phyloP scores from a whole-genome alignment of 64 coral and sea anemone species.

The Pocillopora verrucosa region DNA sequence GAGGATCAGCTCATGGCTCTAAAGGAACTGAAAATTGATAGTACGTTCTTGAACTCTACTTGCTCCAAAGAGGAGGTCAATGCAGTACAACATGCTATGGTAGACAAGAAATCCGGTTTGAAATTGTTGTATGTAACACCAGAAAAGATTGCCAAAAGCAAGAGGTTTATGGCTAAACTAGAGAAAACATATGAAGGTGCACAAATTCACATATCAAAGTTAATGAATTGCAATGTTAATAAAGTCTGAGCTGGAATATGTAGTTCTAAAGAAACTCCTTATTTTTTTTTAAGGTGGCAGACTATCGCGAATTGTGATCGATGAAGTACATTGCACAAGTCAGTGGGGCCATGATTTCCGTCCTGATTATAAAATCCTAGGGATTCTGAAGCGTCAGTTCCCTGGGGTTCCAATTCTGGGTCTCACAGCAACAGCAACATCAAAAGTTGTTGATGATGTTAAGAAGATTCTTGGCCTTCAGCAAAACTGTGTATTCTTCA shows the following conservation, averaged over 20 bases:
- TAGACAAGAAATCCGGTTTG: slow-evolving; percentile 67
- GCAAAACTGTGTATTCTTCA: slow-evolving; percentile 82
- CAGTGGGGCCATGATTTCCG: slow-evolving; percentile 99
- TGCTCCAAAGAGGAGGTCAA: slow-evolving; percentile 86
- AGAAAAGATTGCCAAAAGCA: slow-evolving; percentile 96
- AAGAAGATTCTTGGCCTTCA: slow-evolving; percentile 83
- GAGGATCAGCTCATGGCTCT: slow-evolving; percentile 94
- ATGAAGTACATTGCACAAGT: slow-evolving; percentile 97
- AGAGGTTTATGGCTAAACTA: slow-evolving; percentile 91
- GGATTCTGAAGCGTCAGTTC: slow-evolving; percentile 96
- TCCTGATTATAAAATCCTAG: slow-evolving; percentile 98
- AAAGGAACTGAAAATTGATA: slow-evolving; percentile 60
- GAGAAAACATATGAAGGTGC: slow-evolving; percentile 88
- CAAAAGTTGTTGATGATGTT: slow-evolving; percentile 90
- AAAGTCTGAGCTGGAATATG: neutral
- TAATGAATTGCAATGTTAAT: too few species aligned
- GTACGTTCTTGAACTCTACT: slow-evolving; percentile 66
- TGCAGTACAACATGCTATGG: slow-evolving; percentile 71
- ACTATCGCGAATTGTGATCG: slow-evolving; percentile 89
- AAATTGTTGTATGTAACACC: slow-evolving; percentile 97
- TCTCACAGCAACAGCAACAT: slow-evolving; percentile 96
- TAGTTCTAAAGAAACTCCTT: neutral
- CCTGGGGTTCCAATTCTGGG: slow-evolving; percentile 82
- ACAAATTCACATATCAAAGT: too few species aligned
- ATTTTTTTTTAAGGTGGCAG: slow-evolving; percentile 51